Percentiles rank a stretch among this genome's conserved stretches.
These are phyloP conservation scores for Sinocyclocheilus grahami DNA, from an alignment of 2,113 vertebrate species.

Conservation along the genomic window DNA sequence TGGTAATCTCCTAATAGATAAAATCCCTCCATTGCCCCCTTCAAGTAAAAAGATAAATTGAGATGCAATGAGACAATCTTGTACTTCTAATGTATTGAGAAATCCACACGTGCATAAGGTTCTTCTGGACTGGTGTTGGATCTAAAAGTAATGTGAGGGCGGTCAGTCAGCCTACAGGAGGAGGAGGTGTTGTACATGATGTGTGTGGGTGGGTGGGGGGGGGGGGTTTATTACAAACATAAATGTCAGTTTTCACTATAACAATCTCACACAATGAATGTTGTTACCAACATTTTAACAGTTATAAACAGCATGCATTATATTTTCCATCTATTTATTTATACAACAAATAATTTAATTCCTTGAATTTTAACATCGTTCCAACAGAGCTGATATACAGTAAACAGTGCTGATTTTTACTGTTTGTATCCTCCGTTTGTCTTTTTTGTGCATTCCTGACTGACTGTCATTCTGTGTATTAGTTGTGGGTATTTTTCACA, in stretches of 20 bases:
- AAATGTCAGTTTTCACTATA: background rate
- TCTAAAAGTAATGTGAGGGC: slow-evolving; percentile 12
- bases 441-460: background rate
- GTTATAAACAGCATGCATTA: background rate
- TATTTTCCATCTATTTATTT: background rate
- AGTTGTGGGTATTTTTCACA: background rate
- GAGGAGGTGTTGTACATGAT: background rate
- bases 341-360: background rate
- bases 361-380: background rate
- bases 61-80: background rate
- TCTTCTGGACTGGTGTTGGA: background rate
- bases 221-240: background rate
- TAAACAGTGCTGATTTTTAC: background rate
- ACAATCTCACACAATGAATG: background rate
- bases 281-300: background rate
- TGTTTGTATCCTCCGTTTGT: background rate
- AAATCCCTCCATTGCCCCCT: background rate
- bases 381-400: background rate
- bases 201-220: background rate
- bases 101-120: background rate
- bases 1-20: slow-evolving; percentile 24
- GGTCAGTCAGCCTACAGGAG: background rate
- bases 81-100: background rate
- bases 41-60: background rate
- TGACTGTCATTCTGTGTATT: background rate